Evolutionary conservation across 2,888 invertebrate genomes (phyloP).

Genomic region (Ochropacha duplaris): DNA sequence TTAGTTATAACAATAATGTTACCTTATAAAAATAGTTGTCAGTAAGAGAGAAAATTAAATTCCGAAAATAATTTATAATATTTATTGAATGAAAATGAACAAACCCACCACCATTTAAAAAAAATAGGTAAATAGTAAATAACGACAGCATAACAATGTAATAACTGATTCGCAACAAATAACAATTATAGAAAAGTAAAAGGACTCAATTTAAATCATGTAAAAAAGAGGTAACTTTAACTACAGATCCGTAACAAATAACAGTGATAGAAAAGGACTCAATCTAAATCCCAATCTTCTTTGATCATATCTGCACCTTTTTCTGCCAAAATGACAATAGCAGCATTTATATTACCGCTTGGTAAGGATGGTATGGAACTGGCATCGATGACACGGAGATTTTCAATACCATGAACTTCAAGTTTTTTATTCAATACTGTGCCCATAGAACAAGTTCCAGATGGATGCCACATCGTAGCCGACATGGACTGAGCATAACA

Average conservation of each 20-base stretch:
- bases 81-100: neutral
- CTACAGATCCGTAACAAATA: too few relatives aligned
- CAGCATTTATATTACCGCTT: slow-evolving; percentile 81
- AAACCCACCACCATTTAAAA: neutral
- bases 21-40: too few relatives aligned
- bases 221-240: too few relatives aligned
- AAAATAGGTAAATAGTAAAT: neutral
- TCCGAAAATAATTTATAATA: neutral
- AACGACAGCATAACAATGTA: neutral
- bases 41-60: too few relatives aligned
- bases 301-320: slow-evolving; percentile 38
- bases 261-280: too few relatives aligned
- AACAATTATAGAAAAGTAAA: too few relatives aligned
- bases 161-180: neutral
- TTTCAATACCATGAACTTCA: slow-evolving; percentile 24
- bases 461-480: slow-evolving; percentile 87
- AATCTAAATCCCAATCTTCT: slow-evolving; percentile 11
- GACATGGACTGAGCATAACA: slow-evolving; percentile 47
- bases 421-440: slow-evolving; percentile 86
- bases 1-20: too few relatives aligned
- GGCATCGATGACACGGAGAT: slow-evolving; percentile 40
- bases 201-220: too few relatives aligned
- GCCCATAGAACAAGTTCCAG: slow-evolving; percentile 89
- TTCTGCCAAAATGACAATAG: slow-evolving; percentile 48
- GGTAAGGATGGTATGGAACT: slow-evolving; percentile 73